Percentiles rank a stretch among this genome's conserved stretches.
Conservation (phyloP, 2,113 vertebrate genomes). For the Upupa epops region DNA sequence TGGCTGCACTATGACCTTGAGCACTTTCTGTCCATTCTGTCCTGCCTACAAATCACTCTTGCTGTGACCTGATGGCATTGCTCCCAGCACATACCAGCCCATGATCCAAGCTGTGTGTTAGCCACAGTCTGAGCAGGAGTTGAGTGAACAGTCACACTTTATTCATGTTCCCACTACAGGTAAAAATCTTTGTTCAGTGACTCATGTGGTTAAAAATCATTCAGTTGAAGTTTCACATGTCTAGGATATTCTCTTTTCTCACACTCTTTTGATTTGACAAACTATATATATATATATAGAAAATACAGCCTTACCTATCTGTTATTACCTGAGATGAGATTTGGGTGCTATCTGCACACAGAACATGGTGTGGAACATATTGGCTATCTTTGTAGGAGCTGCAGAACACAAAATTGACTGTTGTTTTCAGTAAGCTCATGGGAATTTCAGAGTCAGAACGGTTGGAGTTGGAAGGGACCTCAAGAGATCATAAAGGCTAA, state of each 20-base stretch:
- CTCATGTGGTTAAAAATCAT: not conserved
- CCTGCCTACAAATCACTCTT: accelerated
- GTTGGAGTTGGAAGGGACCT: no score
- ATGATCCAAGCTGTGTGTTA: not conserved
- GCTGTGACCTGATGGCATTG: not conserved
- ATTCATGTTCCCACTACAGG: not conserved
- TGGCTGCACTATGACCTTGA: not conserved
- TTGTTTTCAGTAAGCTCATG: not conserved
- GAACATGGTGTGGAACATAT: not conserved
- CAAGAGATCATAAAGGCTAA: no score
- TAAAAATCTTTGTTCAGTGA: not conserved
- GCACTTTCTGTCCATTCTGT: not conserved
- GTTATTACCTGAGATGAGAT: not conserved
- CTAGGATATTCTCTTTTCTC: not conserved
- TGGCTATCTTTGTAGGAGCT: not conserved
- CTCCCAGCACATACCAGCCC: not conserved
- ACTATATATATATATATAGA: not conserved
- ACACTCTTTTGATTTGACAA: not conserved
- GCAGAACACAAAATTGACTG: not conserved
- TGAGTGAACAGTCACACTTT: not conserved
- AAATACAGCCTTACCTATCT: not conserved
- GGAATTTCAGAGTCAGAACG: no score
- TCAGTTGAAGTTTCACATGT: not conserved
- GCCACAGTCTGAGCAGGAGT: not conserved
- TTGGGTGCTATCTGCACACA: not conserved